These are phyloP conservation scores for Percopsis transmontana DNA, from an alignment of 2,113 vertebrate species.

Conservation along the genomic window DNA sequence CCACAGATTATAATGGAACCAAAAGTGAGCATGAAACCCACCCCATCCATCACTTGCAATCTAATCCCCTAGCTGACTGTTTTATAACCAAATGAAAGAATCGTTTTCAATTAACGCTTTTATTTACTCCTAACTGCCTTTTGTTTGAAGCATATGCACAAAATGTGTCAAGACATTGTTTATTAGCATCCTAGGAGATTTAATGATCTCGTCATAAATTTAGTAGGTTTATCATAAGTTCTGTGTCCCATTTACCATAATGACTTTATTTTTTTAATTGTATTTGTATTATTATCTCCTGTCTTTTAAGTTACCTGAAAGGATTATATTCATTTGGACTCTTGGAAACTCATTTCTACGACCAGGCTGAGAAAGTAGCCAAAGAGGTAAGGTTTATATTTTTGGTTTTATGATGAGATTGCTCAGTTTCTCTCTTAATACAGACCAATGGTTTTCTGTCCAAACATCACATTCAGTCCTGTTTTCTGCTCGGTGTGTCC, in stretches of 20 bases:
- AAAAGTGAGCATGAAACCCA: not conserved
- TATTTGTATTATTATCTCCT: not conserved
- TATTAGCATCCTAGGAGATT: not conserved
- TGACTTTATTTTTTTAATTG: not conserved
- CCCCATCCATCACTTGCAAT: not conserved
- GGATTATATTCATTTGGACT: constrained; percentile 92
- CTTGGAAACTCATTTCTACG: constrained; percentile 87
- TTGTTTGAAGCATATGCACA: not conserved
- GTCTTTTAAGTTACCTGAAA: constrained; percentile 84
- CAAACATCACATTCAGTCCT: not conserved
- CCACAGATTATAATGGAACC: not conserved
- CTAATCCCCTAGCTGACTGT: not conserved
- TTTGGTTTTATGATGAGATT: not conserved
- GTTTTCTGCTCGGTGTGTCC: not conserved
- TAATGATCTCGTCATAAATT: not conserved
- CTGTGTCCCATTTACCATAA: too few species aligned
- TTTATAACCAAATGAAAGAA: not conserved
- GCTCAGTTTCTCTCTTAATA: not conserved
- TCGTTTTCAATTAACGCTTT: not conserved
- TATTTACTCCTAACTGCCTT: not conserved
- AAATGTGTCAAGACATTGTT: not conserved
- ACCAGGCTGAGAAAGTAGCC: constrained; percentile 87
- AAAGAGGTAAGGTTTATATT: constrained; percentile 81
- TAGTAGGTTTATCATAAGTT: not conserved
- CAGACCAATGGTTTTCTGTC: not conserved